Evolutionary conservation across 2,113 vertebrate species (phyloP).

Genomic region (Rhineura floridana): DNA sequence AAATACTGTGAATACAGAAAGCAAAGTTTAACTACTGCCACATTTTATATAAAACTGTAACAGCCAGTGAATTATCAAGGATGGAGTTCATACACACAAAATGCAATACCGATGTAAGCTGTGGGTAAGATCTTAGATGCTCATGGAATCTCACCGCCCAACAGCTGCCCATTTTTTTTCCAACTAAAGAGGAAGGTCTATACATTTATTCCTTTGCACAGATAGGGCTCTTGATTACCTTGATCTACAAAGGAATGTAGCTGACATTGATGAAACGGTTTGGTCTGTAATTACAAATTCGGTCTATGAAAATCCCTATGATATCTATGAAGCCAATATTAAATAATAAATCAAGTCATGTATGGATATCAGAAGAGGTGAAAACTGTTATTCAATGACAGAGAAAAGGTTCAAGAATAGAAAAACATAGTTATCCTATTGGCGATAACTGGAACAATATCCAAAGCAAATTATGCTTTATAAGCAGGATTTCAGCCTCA

Average conservation of each 20-base stretch:
- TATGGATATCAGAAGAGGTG: neutral
- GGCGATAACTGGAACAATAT: neutral
- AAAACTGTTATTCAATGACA: neutral
- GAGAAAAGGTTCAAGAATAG: neutral
- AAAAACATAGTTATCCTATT: neutral
- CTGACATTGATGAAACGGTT: neutral
- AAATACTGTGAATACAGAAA: neutral
- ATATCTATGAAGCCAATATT: neutral
- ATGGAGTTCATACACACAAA: neutral
- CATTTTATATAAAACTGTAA: neutral
- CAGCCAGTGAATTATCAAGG: neutral
- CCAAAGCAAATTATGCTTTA: no score
- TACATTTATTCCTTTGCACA: neutral
- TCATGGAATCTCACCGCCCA: neutral
- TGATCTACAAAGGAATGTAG: neutral
- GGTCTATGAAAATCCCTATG: neutral
- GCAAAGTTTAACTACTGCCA: neutral
- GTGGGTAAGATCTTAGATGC: neutral
- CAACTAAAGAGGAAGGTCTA: neutral
- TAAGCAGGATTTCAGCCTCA: no score
- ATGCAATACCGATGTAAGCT: neutral
- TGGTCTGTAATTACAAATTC: neutral
- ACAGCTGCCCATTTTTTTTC: neutral
- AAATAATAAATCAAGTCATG: neutral
- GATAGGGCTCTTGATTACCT: neutral